A percentile compares a stretch with the other conserved stretches of the same genome.
These are phyloP conservation scores for Apamea sordens DNA, from an alignment of 2,888 invertebrate genomes.

Conservation along the genomic window DNA sequence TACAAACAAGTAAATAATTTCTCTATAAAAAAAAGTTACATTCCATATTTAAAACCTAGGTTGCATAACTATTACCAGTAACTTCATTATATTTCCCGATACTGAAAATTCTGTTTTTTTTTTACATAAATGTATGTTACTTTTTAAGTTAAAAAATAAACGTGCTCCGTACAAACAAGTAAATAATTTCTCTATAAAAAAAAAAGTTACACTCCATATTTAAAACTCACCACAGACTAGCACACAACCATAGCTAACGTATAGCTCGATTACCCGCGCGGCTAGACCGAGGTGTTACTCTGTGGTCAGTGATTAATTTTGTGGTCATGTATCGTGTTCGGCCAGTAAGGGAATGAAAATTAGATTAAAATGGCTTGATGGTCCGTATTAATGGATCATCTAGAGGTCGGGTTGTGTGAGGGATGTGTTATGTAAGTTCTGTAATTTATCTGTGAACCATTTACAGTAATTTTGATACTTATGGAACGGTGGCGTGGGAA, in stretches of 20 bases:
- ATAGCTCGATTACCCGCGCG: constrained; percentile 34
- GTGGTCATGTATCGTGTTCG: constrained; percentile 64
- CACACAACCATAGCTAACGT: constrained; percentile 20
- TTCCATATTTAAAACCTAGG: constrained; percentile 7
- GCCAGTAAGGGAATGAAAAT: constrained; percentile 53
- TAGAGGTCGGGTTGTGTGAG: background rate
- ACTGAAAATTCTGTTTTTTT: background rate
- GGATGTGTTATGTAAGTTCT: background rate
- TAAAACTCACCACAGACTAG: constrained; percentile 32
- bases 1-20: background rate
- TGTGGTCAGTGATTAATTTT: constrained; percentile 66
- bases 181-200: background rate
- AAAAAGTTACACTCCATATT: constrained; percentile 22
- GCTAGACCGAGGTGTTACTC: constrained; percentile 58
- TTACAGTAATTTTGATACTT: background rate
- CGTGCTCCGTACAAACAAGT: background rate
- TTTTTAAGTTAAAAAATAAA: background rate
- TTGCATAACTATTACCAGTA: background rate
- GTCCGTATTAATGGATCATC: constrained; percentile 42
- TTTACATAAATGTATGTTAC: background rate
- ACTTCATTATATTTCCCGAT: background rate
- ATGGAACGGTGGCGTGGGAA: background rate
- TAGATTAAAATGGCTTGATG: constrained; percentile 57
- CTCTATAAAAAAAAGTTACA: constrained; percentile 2
- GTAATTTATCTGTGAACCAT: background rate